phyloP scores from a whole-genome alignment of 2,113 vertebrate species.

The Rafetus swinhoei region DNA sequence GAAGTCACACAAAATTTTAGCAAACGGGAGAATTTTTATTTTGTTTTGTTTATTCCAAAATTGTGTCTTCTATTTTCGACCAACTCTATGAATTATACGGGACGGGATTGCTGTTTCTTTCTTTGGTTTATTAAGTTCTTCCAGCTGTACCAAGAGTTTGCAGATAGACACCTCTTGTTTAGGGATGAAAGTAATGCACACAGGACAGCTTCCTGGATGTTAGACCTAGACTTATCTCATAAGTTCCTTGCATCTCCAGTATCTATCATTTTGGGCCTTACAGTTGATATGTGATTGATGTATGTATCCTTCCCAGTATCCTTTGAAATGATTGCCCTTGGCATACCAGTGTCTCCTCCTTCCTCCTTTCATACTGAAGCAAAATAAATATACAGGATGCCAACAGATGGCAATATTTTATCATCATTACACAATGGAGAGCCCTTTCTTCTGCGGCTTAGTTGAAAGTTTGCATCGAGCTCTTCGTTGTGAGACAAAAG shows the following conservation, averaged over 20 bases:
- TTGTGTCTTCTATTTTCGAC: not conserved
- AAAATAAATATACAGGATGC: slow-evolving; percentile 32
- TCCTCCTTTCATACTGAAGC: slow-evolving; percentile 19
- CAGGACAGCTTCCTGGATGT: not conserved
- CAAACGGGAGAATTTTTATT: not conserved
- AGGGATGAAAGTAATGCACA: not conserved
- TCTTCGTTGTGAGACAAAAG: not conserved
- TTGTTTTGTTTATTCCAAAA: not conserved
- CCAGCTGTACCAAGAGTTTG: not conserved
- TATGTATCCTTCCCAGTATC: not conserved
- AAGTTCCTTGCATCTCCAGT: not conserved
- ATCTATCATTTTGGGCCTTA: not conserved
- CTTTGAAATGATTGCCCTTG: not conserved
- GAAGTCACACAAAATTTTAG: not conserved
- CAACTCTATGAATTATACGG: not conserved
- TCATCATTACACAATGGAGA: slow-evolving; percentile 37
- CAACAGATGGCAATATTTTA: slow-evolving; percentile 85
- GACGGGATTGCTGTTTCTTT: not conserved
- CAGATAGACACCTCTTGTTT: not conserved
- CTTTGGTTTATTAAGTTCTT: not conserved
- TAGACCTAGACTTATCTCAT: not conserved
- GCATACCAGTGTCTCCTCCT: not conserved
- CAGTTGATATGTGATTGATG: not conserved
- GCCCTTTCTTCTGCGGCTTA: not conserved
- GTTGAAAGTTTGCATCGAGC: not conserved